Evolutionary conservation across 2,113 vertebrate genomes (phyloP), one percentile per base, ranked within the genome.

Genomic region (Lethenteron camtschaticum): DNA sequence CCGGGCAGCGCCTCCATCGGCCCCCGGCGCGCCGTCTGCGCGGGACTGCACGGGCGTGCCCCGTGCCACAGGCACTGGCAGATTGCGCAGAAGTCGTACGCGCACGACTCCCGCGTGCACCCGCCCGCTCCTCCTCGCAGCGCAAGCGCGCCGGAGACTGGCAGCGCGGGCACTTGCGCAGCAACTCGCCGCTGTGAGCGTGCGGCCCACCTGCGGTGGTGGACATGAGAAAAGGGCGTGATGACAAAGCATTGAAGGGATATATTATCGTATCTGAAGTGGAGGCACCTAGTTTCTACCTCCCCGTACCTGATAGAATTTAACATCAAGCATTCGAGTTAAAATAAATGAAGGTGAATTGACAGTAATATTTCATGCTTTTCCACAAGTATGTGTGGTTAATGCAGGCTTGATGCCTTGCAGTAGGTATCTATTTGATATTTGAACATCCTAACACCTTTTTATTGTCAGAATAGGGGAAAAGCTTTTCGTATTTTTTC

Each of bases 121-220:
- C 73, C 2, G 88, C 92, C 70, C 89, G 76, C 72, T 81, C 82
- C 75, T 87, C 90, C 71, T 87, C 79, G 0, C 83, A 75, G 57
- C 89, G 85, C 74, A 88, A 95, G 72, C 84, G 86, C 9, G 92
- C 92, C 11, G 94, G 90, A 71, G 82, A 84, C 69, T 86, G 83
- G 78, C 94, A 96, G 68, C 81, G 79, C 4, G 94, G 94, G 69
- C 94, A 99, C 3, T 86, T 80, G 78, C 86, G 90, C 72, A 99
- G 79, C 70, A 82, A 86, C 80, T 96, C 90, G 8, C 92, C 90
- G 13, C 59, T 87, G 75, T 89, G 12, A 99, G 85, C 1, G 87
- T 92, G 82, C 85, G 86, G 73, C 90, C 92, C 76, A 90, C 83
- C 94, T 96, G 79, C 56, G 72, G 72, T 9, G 63, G 3, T 66